Conservation (phyloP, 2,888 invertebrate species). For the Trissolcus brochymenae region DNA sequence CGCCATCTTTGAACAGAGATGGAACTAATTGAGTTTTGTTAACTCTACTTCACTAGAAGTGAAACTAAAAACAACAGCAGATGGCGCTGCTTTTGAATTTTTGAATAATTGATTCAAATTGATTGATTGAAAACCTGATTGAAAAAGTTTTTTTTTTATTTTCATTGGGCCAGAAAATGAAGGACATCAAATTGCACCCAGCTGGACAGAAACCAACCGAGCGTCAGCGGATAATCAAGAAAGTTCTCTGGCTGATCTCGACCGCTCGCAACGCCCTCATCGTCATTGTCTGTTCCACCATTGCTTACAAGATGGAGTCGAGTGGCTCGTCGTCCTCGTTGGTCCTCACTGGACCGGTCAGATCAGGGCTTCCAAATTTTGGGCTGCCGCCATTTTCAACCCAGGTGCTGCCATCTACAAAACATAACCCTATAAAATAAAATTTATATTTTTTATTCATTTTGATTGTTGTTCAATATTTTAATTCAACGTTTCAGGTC, state of each 20-base stretch:
- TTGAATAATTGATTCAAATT: too few relatives aligned
- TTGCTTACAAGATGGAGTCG: constrained; percentile 81
- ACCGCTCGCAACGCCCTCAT: constrained; percentile 91
- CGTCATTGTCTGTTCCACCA: constrained; percentile 84
- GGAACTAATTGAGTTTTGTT: constrained; percentile 4
- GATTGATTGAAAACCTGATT: too few relatives aligned
- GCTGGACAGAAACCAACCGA: constrained; percentile 74
- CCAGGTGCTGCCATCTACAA: constrained; percentile 61
- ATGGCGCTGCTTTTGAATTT: too few relatives aligned
- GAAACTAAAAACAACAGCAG: too few relatives aligned
- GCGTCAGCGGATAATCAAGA: constrained; percentile 77
- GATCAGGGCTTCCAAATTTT: constrained; percentile 85
- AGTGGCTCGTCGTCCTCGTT: constrained; percentile 80
- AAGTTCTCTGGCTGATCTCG: constrained; percentile 85
- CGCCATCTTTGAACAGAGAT: too few relatives aligned
- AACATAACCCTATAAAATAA: neutral
- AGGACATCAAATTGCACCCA: constrained; percentile 80
- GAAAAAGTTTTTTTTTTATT: too few relatives aligned
- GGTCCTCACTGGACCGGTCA: constrained; percentile 85
- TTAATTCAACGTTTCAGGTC: constrained; percentile 42
- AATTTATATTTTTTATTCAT: too few relatives aligned
- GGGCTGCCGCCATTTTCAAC: constrained; percentile 85
- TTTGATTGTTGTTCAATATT: too few relatives aligned
- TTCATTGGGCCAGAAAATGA: constrained; percentile 81
- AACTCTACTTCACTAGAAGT: constrained; percentile 56